Conservation (phyloP, 2,888 invertebrate genomes). For the Hydropsyche betteni region DNA sequence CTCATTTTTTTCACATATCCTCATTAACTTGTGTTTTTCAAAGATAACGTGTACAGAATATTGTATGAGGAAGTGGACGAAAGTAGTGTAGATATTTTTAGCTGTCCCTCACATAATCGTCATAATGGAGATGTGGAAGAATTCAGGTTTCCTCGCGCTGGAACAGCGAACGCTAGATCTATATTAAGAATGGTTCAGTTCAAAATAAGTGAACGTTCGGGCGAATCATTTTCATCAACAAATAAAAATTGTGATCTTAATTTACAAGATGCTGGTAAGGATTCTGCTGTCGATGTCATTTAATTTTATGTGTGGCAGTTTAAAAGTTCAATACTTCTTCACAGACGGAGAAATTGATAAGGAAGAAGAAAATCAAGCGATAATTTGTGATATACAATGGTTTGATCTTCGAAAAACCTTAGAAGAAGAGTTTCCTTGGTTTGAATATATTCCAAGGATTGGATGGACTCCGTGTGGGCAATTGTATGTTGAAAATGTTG, state of each 20-base stretch:
- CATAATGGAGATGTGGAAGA: constrained; percentile 84
- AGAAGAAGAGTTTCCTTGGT: constrained; percentile 87
- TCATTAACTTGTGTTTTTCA: constrained; percentile 51
- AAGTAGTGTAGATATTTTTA: constrained; percentile 89
- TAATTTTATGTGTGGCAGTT: neutral
- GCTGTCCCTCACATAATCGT: constrained; percentile 84
- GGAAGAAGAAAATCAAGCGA: constrained; percentile 22
- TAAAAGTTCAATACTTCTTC: neutral
- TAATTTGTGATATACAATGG: constrained; percentile 75
- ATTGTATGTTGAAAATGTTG: constrained; percentile 71
- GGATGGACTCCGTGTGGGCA: constrained; percentile 95
- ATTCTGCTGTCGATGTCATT: neutral
- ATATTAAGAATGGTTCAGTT: constrained; percentile 87
- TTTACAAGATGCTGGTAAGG: constrained; percentile 22
- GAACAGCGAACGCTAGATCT: constrained; percentile 90
- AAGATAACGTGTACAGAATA: constrained; percentile 81
- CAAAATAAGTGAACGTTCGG: constrained; percentile 53
- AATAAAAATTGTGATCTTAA: constrained; percentile 32
- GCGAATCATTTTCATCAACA: constrained; percentile 28
- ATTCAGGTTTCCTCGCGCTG: constrained; percentile 87
- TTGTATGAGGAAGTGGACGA: constrained; percentile 89
- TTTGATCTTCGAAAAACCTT: constrained; percentile 80
- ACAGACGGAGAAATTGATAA: constrained; percentile 2
- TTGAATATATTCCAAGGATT: constrained; percentile 93
- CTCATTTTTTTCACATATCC: constrained; percentile 28